Base-by-base conservation (phyloP, 2,888 invertebrate genomes). In the Adela reaumurella region DNA sequence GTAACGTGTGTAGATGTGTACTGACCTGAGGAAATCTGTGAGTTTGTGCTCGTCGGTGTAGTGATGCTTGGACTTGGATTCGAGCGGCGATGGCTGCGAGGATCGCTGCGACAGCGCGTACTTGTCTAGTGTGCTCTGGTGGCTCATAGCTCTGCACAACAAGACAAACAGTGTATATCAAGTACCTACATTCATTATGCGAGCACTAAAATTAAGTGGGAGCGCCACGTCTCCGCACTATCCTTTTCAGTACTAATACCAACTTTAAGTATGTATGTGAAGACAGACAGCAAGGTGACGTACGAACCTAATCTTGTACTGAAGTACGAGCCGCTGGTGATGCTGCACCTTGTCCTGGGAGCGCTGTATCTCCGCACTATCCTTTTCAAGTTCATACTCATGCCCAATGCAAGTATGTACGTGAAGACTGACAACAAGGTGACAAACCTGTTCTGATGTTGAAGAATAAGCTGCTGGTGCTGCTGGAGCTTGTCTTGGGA, bases 291-390 rank as follows among this genome's bases (percentile, higher is more conserved):
- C n/a, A n/a, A n/a, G n/a, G n/a, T n/a, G n/a, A n/a, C n/a, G n/a
- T n/a, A n/a, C n/a, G n/a, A n/a, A 55, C 48, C 74, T 83, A 81
- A 61, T 84, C 62, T 87, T 87, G 55, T 87, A 87, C 58, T 87
- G 88, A 51, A 87, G 77, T 45, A 87, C 62, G 59, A 86, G 77
- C 62, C 86, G 84, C 56, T 87, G 87, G 55, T 86, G 86, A 54
- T 85, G 85, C 1, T 76, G 81, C 48, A 80, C 59, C 57, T 79
- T 78, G 46, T 80, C 80, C 47, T 70, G 79, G 2, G 72, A 62
- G 35, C 78, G 72, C 16, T 78, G 70, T 51, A 51, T 50, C 43
- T 52, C 19, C 41, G 76, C 76, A 0, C 65, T 55, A 54, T 76
- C 4, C 16, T 45, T 77, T 44, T 80, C 79, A 1, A n/a, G n/a